phyloP scores from a whole-genome alignment of 2,888 invertebrate genomes.

The Campaea margaritaria region DNA sequence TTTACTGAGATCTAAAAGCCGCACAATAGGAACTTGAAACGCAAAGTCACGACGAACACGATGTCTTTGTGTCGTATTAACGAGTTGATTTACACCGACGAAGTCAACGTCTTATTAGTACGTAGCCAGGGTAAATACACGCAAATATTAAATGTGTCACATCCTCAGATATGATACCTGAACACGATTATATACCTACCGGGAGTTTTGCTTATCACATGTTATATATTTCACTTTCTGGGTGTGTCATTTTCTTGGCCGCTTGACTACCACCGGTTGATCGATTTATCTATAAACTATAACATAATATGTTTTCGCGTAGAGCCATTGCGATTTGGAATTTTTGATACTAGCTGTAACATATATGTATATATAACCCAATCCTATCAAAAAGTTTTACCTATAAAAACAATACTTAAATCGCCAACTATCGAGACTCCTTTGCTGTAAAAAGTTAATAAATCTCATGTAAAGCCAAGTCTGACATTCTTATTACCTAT shows the following conservation, averaged over 20 bases:
- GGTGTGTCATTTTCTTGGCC: slow-evolving; percentile 5
- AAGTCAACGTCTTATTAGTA: slow-evolving; percentile 22
- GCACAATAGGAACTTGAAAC: slow-evolving; percentile 46
- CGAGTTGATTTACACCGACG: slow-evolving; percentile 57
- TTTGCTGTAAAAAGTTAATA: too few species aligned
- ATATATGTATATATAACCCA: too few species aligned
- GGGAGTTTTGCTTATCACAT: slow-evolving; percentile 18
- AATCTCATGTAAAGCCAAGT: too few species aligned
- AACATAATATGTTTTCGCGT: neutral
- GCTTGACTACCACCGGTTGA: neutral
- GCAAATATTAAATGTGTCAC: slow-evolving; percentile 24
- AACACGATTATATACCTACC: neutral
- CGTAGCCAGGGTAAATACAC: slow-evolving; percentile 15
- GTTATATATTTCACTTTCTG: slow-evolving; percentile 8
- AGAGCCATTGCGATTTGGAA: too few species aligned
- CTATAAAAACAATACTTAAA: too few species aligned
- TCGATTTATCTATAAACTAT: neutral
- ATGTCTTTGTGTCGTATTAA: slow-evolving; percentile 62
- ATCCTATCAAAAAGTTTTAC: too few species aligned
- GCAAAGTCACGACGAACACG: slow-evolving; percentile 66
- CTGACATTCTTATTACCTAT: too few species aligned
- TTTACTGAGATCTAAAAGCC: slow-evolving; percentile 37
- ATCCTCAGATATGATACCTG: slow-evolving; percentile 13
- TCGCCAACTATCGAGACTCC: too few species aligned
- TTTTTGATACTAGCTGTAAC: too few species aligned